These are phyloP conservation scores for Nemurella pictetii DNA, from an alignment of 2,888 invertebrate species.

Conservation along the genomic window DNA sequence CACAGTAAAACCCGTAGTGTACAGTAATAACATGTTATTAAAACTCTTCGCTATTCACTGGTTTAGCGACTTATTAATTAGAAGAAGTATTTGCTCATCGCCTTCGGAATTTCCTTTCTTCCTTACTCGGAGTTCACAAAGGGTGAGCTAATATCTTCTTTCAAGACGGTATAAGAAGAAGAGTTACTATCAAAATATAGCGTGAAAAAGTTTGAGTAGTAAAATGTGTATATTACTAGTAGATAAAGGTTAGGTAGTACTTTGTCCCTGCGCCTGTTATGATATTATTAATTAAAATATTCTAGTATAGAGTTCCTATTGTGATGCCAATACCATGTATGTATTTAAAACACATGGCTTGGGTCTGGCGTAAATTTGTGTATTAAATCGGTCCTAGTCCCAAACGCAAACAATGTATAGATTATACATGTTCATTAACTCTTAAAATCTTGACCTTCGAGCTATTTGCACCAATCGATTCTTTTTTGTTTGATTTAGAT, in stretches of 20 bases:
- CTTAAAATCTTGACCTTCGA: background rate
- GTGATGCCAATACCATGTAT: too few species aligned
- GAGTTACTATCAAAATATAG: too few species aligned
- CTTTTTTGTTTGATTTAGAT: background rate
- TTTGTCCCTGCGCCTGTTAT: too few species aligned
- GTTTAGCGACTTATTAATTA: constrained; percentile 11
- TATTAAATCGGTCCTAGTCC: background rate
- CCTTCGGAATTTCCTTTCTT: background rate
- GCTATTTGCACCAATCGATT: background rate
- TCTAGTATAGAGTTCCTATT: too few species aligned
- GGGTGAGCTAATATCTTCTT: too few species aligned
- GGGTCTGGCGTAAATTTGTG: background rate
- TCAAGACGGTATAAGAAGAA: too few species aligned
- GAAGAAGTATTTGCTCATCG: background rate
- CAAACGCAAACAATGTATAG: background rate
- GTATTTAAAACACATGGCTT: too few species aligned
- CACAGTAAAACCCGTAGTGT: background rate
- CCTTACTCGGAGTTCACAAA: too few species aligned
- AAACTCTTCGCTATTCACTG: background rate
- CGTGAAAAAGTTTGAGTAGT: too few species aligned
- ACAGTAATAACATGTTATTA: constrained; percentile 5
- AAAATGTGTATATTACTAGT: too few species aligned
- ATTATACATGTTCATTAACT: background rate
- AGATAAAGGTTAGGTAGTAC: too few species aligned
- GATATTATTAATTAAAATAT: too few species aligned